These are phyloP conservation scores for Pteromalus puparum DNA, from an alignment of 1,140 invertebrate genomes.

Conservation along the genomic window DNA sequence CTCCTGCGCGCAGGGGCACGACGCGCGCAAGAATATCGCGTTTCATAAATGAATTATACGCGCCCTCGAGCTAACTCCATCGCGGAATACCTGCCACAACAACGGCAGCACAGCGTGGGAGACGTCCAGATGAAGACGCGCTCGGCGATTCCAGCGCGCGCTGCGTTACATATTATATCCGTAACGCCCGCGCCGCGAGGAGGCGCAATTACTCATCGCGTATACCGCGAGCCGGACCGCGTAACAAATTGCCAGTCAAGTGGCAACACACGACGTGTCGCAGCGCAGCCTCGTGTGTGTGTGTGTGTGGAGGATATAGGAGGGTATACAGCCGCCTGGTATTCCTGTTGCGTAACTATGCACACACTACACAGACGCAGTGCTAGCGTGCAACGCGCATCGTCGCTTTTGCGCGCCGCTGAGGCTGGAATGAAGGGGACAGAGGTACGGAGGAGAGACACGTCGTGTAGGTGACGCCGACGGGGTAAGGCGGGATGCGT, in stretches of 20 bases:
- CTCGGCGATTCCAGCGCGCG: background rate
- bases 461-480: no score
- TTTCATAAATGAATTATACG: background rate
- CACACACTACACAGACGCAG: background rate
- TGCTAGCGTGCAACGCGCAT: background rate
- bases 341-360: conserved; percentile 10
- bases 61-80: no score
- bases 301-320: background rate
- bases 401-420: background rate
- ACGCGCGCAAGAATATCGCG: background rate
- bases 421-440: background rate
- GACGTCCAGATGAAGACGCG: background rate
- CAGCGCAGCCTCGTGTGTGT: no score
- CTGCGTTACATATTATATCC: background rate
- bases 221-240: conserved; percentile 62
- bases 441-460: background rate
- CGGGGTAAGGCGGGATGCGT: no score
- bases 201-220: conserved; percentile 72
- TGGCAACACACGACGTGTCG: conserved; percentile 63
- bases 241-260: conserved; percentile 75
- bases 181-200: conserved; percentile 34
- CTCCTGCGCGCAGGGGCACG: background rate
- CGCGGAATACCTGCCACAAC: background rate
- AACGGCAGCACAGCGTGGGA: background rate
- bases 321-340: conserved; percentile 47